Base-by-base conservation (phyloP, 2,113 vertebrate genomes). In the Herpetotheres cachinnans region DNA sequence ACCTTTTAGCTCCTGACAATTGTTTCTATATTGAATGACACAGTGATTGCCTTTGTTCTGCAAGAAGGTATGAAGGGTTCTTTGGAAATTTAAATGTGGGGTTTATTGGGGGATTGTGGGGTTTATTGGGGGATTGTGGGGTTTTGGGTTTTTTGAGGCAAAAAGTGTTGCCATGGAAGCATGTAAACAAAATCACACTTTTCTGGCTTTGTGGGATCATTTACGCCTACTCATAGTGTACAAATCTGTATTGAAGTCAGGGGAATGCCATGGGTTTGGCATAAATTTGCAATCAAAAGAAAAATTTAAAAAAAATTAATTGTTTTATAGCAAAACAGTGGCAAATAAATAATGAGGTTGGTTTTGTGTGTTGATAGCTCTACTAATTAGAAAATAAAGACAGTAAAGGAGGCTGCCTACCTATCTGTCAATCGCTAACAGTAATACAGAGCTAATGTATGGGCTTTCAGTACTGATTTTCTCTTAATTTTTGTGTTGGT, bases 361-460 rank as follows among this genome's bases (percentile, higher is more conserved):
- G 3, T 38, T 70, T 76, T 46, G 6, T 25, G 17, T 55, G 6
- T 18, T 72, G n/a, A n/a, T 15, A 20, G 9, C 14, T 54, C 22
- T 72, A 12, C 9, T 73, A 61, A 47, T 24, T 58, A 82, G 13
- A 22, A 72, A 63, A 77, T 26, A 78, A 77, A 69, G 8, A 29
- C 7, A 56, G 13, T 59, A n/a, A 46, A 36, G 22, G 17, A 66
- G 10, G 22, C 7, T 66, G 20, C 17, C 19, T 65, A 58, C 14
- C 7, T 42, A 34, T 8, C 17, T 4, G 2, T 42, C 54, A 40
- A 29, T 42, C 32, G 52, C 0, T 0, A 82, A 6, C 7, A 61
- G 6, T 38, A 34, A 61, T 26, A 22, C 4, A 65, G 38, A 66
- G 11, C 4, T 49, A 58, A 25, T 2, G 1, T 5, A 16, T 5